These are phyloP conservation scores for Chymomyza costata DNA, from an alignment of 1,140 invertebrate species.

Conservation along the genomic window DNA sequence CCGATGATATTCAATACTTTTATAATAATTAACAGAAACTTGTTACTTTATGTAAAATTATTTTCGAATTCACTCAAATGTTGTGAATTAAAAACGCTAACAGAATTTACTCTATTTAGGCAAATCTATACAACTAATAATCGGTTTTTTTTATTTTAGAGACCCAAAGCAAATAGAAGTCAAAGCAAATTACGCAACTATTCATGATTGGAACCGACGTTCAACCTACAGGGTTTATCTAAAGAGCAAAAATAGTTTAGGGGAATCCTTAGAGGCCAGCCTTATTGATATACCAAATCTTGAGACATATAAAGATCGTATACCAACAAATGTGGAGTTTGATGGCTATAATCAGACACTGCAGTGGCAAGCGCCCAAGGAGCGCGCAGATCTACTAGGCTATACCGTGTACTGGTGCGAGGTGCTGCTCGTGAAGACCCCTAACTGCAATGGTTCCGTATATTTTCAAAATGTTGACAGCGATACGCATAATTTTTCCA, in stretches of 20 bases:
- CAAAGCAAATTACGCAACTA: conserved; percentile 4
- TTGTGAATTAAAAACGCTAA: no score
- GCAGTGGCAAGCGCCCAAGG: conserved; percentile 7
- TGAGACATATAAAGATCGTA: neutral
- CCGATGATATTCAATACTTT: no score
- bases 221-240: neutral
- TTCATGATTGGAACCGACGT: neutral
- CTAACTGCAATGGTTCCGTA: neutral
- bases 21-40: no score
- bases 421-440: neutral
- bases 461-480: neutral
- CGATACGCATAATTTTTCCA: no score
- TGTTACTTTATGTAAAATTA: no score
- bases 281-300: conserved; percentile 1
- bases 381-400: neutral
- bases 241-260: conserved; percentile 15
- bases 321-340: neutral
- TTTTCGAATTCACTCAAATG: no score
- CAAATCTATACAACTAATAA: neutral
- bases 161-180: neutral
- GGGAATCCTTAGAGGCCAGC: conserved; percentile 11
- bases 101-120: neutral
- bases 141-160: neutral
- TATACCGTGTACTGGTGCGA: conserved; percentile 33
- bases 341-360: neutral